These are phyloP conservation scores for Cryptomyrus ogoouensis DNA, from an alignment of 2,113 vertebrate genomes.

Conservation along the genomic window DNA sequence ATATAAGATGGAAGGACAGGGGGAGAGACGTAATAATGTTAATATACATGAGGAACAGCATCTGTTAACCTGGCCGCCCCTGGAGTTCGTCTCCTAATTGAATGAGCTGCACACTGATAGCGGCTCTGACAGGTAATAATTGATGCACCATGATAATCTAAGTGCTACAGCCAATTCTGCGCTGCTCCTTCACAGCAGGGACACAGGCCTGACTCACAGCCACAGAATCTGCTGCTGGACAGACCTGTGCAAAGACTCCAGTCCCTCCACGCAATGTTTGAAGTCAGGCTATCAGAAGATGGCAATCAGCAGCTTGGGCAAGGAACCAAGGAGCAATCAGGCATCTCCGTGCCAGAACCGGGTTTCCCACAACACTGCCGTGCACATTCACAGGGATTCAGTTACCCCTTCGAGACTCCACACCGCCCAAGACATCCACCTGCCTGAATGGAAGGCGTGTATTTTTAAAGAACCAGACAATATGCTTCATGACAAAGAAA, in stretches of 20 bases:
- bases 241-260: background rate
- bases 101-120: background rate
- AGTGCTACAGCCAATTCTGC: background rate
- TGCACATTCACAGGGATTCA: background rate
- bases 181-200: background rate
- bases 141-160: background rate
- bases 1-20: background rate
- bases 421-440: background rate
- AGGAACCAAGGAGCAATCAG: background rate
- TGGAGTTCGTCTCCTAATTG: background rate
- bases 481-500: background rate
- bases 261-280: constrained; percentile 3
- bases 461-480: background rate
- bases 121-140: background rate
- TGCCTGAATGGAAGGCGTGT: background rate
- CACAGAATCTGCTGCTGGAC: background rate
- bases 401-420: background rate
- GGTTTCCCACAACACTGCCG: background rate
- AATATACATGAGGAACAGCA: background rate
- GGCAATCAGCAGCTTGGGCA: background rate
- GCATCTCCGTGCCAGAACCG: background rate
- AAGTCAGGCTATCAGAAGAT: background rate
- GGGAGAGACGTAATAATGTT: background rate
- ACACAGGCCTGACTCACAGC: background rate
- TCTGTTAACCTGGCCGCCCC: background rate